phyloP scores from a whole-genome alignment of 2,113 vertebrate genomes.

The Cathartes aura region DNA sequence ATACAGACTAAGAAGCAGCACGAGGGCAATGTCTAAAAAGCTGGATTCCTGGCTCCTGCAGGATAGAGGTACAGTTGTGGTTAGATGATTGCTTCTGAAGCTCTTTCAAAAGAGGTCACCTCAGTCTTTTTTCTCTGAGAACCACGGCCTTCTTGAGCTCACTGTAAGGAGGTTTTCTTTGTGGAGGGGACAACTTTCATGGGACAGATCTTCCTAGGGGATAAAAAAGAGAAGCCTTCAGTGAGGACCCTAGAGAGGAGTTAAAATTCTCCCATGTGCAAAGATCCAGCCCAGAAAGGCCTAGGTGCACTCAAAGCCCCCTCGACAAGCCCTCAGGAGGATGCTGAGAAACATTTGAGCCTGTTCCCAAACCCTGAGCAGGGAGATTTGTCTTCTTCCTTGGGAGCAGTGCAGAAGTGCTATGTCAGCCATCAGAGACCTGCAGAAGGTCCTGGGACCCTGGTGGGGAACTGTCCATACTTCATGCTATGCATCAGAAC shows the following conservation, averaged over 20 bases:
- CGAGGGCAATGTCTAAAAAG: neutral
- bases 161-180: neutral
- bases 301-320: neutral
- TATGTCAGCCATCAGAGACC: neutral
- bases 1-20: neutral
- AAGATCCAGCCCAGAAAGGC: neutral
- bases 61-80: rapidly evolving
- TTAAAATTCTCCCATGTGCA: neutral
- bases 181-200: neutral
- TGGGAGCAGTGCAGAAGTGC: neutral
- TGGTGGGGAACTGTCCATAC: neutral
- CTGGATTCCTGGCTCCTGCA: neutral
- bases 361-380: neutral
- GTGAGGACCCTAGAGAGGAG: neutral
- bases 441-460: neutral
- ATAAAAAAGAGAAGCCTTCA: neutral
- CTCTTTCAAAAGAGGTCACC: neutral
- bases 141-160: neutral
- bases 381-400: neutral
- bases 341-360: neutral
- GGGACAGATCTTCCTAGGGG: neutral
- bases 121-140: neutral
- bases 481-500: neutral
- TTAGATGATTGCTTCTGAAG: neutral
- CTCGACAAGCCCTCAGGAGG: neutral